Evolutionary conservation across 2,797 vertebrate genomes (phyloP).

Genomic region (Enteromius trimaculatus): DNA sequence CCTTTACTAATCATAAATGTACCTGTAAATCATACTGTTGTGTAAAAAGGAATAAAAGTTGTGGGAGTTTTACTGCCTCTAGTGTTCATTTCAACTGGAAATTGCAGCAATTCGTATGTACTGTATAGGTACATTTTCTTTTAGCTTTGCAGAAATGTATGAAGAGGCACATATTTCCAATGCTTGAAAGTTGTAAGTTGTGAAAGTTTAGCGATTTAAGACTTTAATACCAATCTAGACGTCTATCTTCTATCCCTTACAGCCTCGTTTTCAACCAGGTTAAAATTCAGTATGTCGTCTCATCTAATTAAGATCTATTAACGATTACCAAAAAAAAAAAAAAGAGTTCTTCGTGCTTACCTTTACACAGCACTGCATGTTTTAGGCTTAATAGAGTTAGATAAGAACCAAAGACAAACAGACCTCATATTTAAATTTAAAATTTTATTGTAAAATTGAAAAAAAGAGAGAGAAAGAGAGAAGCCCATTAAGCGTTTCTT

Average conservation of each 20-base stretch:
- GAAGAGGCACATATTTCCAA: no score
- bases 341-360: not conserved
- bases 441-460: constrained; percentile 90
- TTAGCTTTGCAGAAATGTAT: no score
- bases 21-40: no score
- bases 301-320: not conserved
- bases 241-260: not conserved
- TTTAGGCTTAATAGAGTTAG: not conserved
- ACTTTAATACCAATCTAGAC: not conserved
- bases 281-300: not conserved
- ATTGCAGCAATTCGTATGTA: no score
- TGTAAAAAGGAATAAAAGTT: no score
- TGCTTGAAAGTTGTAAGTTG: not conserved
- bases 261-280: not conserved
- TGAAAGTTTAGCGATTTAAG: not conserved
- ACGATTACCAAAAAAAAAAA: not conserved
- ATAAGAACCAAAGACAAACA: not conserved
- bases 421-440: constrained; percentile 75
- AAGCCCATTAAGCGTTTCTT: constrained; percentile 84
- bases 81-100: no score
- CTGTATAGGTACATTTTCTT: no score
- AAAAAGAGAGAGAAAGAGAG: constrained; percentile 87
- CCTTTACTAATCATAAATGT: no score
- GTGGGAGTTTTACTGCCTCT: no score
- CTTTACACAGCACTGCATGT: not conserved